Evolutionary conservation across 1,140 invertebrate genomes (phyloP), one percentile per base, ranked within the genome.

Genomic region (Pinna nobilis): DNA sequence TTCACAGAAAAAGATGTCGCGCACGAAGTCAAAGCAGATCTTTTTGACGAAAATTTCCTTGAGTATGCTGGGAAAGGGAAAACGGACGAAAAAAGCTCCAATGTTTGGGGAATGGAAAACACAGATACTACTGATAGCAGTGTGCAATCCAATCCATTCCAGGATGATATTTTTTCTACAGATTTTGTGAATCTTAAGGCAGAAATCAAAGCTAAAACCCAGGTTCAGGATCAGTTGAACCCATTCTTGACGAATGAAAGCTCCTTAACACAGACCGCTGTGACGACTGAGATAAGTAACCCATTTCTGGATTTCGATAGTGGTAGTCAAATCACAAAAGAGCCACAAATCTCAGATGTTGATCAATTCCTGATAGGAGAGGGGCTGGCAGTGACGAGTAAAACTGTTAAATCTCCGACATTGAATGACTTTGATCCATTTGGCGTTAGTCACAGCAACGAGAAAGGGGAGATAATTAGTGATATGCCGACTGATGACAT

Each of bases 41-140:
- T 64, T 15, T 67, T 83, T 76, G 79, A 82, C 68, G 83, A 84
- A 39, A 79, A 84, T 70, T 82, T 83, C 69, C 82, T 84, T 70
- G 77, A 75, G 15, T 63, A 76, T n/a, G 35, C 64, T 47, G 33
- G 37, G 30, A 59, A 59, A n/a, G 9, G 30, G 18, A 59, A 59
- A 35, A n/a, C n/a, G n/a, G n/a, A n/a, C n/a, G n/a, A n/a, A n/a
- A n/a, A n/a, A n/a, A 18, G 7, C 33, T 59, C 55, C 55, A 59
- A 3, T 59, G 18, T 33, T 3, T 80, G 81, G 78, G 76, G 79
- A 23, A 59, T 60, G 33, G 15, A 59, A n/a, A 55, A 70, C 41
- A 41, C 55, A 41, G 78, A 57, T 20, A 44, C 35, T 35, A 5
- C 51, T 11, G 70, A 64, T 11, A 47, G 20, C 23, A 20, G 35